phyloP scores from a whole-genome alignment of 2,888 invertebrate species.

The Cheilosia variabilis region DNA sequence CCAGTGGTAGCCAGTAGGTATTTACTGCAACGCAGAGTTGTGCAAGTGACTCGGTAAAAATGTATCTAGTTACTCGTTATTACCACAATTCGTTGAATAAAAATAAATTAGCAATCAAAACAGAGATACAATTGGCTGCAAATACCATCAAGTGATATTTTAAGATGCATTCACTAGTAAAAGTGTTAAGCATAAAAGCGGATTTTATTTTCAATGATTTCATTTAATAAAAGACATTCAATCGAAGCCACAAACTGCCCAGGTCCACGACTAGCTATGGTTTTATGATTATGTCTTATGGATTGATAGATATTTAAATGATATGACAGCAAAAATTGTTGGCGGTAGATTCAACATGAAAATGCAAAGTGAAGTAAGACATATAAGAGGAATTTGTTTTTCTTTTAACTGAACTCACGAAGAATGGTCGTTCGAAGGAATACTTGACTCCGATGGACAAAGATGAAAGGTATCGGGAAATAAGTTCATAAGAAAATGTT shows the following conservation, averaged over 20 bases:
- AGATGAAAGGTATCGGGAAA: too few species aligned
- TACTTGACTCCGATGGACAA: too few species aligned
- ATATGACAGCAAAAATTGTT: slow-evolving; percentile 22
- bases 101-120: slow-evolving; percentile 38
- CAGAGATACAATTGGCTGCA: slow-evolving; percentile 7
- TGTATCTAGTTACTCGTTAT: slow-evolving; percentile 12
- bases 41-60: slow-evolving; percentile 26
- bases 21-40: not conserved
- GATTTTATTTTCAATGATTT: not conserved
- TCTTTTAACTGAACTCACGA: not conserved
- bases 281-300: slow-evolving; percentile 14
- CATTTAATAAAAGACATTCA: slow-evolving; percentile 22
- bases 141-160: slow-evolving; percentile 18
- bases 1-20: not conserved
- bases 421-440: too few species aligned
- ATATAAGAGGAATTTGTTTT: not conserved
- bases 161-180: slow-evolving; percentile 31
- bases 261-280: slow-evolving; percentile 7
- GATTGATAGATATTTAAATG: slow-evolving; percentile 4
- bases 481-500: too few species aligned
- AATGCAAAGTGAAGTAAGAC: slow-evolving; percentile 21
- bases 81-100: slow-evolving; percentile 11
- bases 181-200: slow-evolving; percentile 33
- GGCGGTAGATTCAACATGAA: slow-evolving; percentile 2
- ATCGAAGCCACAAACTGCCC: slow-evolving; percentile 19